Base-by-base conservation (phyloP, 2,113 vertebrate species). In the Archocentrus centrarchus region DNA sequence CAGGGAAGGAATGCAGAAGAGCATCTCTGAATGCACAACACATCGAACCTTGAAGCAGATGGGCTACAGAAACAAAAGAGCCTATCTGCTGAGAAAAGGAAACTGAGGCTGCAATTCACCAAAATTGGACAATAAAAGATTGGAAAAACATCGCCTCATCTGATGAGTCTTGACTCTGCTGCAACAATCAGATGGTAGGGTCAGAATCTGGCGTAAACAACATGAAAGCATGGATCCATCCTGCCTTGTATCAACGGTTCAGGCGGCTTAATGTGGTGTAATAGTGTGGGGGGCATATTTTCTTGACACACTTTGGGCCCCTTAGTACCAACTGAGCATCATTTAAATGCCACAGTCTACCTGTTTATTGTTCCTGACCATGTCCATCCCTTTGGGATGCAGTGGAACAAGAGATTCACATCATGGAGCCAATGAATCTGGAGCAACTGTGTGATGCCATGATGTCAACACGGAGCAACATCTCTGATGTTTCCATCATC, bases 311-410 rank as follows among this genome's bases (percentile, higher is more conserved):
- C 37, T 39, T 39, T 39, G 9, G 37, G 37, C 37, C 8, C 37
- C 37, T 39, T 39, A 39, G 9, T 39, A 39, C 8, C 37, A 39
- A 39, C 37, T 39, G 9, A 39, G 37, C 37, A 39, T 39, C 37
- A 10, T 10, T 39, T 70, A 50, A 18, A 70, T 68, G 15, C 64
- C 41, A 68, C 39, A 22, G 63, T 27, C 24, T 44, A 17, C 63
- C 63, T 4, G 2, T 24, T 8, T 68, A 27, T 27, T 70, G 24
- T 50, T 47, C 3, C 9, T 68, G 15, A 50, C 15, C 15, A 50
- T 30, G 41, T 70, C 64, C 9, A 70, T 68, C 64, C 41, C 22
- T 68, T 68, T 68, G 63, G 63, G 39, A 68, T 68, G 63, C 39
- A 68, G 64, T 47, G 22, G 64, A 68, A 30, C 15, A 14, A 27